A percentile compares a stretch with the other conserved stretches of the same genome.
Conservation (phyloP, 2,113 vertebrate genomes). For the Callorhinus ursinus region DNA sequence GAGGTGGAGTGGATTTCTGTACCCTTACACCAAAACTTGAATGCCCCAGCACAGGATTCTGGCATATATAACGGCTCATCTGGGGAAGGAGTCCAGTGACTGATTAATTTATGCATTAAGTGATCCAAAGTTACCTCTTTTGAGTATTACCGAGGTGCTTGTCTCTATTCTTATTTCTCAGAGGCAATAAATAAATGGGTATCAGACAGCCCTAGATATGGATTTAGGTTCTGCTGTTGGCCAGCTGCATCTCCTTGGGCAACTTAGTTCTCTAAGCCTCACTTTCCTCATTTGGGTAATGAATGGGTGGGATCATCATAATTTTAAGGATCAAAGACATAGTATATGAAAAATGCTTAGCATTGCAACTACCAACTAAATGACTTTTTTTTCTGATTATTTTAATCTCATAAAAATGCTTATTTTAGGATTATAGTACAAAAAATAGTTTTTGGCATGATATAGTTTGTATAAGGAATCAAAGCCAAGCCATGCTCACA, state of each 20-base stretch:
- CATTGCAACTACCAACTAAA: background rate
- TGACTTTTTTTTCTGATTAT: background rate
- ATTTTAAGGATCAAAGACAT: background rate
- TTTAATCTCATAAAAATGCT: conserved; percentile 1
- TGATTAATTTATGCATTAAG: background rate
- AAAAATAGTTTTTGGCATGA: background rate
- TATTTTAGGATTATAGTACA: background rate
- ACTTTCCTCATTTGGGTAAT: background rate
- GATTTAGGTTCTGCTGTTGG: background rate
- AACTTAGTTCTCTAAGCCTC: background rate
- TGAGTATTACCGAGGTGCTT: background rate
- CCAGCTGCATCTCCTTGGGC: background rate
- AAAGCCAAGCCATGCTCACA: background rate
- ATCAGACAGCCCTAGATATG: background rate
- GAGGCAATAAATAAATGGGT: background rate
- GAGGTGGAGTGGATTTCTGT: background rate
- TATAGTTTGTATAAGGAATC: background rate
- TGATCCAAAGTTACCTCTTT: background rate
- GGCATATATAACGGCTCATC: background rate
- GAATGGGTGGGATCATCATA: background rate
- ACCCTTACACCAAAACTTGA: background rate
- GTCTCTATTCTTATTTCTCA: background rate
- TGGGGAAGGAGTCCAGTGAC: background rate
- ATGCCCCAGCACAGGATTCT: background rate
- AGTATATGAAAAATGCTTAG: background rate